A percentile compares a stretch with the other conserved stretches of the same genome.
These are phyloP conservation scores for Helleia helle DNA, from an alignment of 2,888 invertebrate species.

Conservation along the genomic window DNA sequence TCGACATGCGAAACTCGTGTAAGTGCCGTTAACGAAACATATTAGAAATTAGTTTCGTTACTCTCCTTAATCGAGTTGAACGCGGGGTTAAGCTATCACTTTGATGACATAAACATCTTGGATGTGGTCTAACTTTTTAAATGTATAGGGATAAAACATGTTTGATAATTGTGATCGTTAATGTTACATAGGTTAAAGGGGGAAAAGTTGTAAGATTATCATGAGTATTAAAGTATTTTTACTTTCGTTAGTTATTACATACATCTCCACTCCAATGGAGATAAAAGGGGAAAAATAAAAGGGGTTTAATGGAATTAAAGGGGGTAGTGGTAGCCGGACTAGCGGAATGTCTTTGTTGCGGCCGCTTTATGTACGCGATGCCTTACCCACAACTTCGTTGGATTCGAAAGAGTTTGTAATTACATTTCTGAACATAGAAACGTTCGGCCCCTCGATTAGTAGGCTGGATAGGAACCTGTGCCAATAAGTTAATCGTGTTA, in stretches of 20 bases:
- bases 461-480: conserved; percentile 40
- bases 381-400: conserved; percentile 10
- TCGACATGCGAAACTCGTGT: conserved; percentile 41
- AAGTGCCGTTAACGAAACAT: conserved; percentile 63
- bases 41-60: conserved; percentile 63
- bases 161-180: not conserved
- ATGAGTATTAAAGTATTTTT: not conserved
- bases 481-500: conserved; percentile 40
- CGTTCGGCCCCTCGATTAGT: conserved; percentile 46
- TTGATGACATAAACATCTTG: conserved; percentile 31
- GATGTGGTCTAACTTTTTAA: not conserved
- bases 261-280: conserved; percentile 70
- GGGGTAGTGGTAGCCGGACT: conserved; percentile 44
- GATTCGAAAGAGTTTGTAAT: conserved; percentile 14
- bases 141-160: not conserved
- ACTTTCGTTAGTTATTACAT: not conserved
- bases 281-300: conserved; percentile 70
- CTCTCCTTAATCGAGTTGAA: conserved; percentile 52
- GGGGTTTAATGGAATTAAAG: conserved; percentile 72
- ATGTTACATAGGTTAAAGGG: not conserved
- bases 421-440: conserved; percentile 13
- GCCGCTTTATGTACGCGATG: conserved; percentile 19
- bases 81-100: conserved; percentile 48
- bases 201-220: too few relatives aligned
- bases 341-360: conserved; percentile 61